Base-by-base conservation (phyloP, 2,888 invertebrate species). In the Agrochola litura region DNA sequence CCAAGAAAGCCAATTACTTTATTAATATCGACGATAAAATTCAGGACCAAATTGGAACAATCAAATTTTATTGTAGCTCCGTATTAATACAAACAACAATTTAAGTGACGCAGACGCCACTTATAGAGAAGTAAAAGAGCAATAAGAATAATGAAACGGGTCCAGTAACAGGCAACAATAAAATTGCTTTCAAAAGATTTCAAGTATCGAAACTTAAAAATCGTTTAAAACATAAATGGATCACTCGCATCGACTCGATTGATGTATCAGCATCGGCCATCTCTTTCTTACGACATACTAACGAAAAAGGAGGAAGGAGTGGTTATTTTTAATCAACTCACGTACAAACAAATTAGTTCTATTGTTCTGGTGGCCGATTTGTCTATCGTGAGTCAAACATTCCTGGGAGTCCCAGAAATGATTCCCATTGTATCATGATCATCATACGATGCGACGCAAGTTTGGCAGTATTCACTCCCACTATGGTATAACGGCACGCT, bases 341-440 rank as follows among this genome's bases (percentile, higher is more conserved):
- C 88, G 89, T 84, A 83, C 73, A 75, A 56, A 82, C 79, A 88
- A 86, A 78, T 83, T 67, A 74, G 69, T 30, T 66, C 60, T 79
- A 89, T 88, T 88, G 88, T 88, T 88, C 80, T 78, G 69, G 69
- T 76, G 73, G 77, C 75, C 76, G 73, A 83, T 78, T 84, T 54
- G 83, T 83, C 79, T 82, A 84, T 65, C 68, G 75, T 88, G 86
- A 87, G 74, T 89, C 88, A 89, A 85, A 73, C 86, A 86, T 89
- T 88, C 86, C 83, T 87, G 88, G 89, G 84, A 85, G 68, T 85
- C 46, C 84, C 84, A 88, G 76, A 84, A 83, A 68, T 76, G 22
- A 79, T 82, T 83, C 78, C 78, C 81, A 89, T 84, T 88, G 85
- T 85, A 85, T 85, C 81, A 66, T 74, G 79, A 82, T 79, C 58